Conservation (phyloP, 2,113 vertebrate species). For the Nipponia nippon region DNA sequence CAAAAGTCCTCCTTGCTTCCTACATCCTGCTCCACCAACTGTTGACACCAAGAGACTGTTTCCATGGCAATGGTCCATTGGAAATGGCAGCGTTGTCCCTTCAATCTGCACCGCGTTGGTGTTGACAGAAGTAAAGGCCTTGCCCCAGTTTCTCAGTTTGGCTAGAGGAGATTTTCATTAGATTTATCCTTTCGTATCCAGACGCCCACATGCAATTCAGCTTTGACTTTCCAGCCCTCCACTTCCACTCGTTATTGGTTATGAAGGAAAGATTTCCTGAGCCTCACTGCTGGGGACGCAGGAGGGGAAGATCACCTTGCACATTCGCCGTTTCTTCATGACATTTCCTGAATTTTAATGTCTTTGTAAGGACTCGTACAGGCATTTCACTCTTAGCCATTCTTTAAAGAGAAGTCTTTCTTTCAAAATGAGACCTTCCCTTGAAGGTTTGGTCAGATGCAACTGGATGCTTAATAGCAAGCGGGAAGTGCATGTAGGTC, state of each 20-base stretch:
- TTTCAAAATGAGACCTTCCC: neutral
- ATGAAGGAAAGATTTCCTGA: neutral
- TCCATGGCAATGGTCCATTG: conserved; percentile 68
- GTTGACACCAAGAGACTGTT: conserved; percentile 53
- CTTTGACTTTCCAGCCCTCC: neutral
- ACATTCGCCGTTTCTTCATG: accelerated
- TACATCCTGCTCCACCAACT: neutral
- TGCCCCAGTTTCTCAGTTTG: conserved; percentile 35
- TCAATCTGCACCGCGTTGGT: conserved; percentile 24
- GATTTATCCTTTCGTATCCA: conserved; percentile 24
- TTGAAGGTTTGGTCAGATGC: neutral
- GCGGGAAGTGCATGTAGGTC: accelerated
- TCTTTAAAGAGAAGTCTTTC: neutral
- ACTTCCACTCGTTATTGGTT: neutral
- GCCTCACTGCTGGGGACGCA: neutral
- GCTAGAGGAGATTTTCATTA: conserved; percentile 48
- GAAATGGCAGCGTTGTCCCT: conserved; percentile 45
- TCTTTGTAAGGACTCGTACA: accelerated
- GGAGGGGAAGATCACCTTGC: neutral
- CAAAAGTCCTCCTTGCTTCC: neutral
- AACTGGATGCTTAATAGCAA: accelerated
- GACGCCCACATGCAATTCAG: neutral
- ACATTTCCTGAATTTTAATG: neutral
- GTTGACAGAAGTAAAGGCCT: conserved; percentile 56
- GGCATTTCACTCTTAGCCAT: accelerated